Conservation (phyloP, 2,113 vertebrate species). For the Pimephales promelas region DNA sequence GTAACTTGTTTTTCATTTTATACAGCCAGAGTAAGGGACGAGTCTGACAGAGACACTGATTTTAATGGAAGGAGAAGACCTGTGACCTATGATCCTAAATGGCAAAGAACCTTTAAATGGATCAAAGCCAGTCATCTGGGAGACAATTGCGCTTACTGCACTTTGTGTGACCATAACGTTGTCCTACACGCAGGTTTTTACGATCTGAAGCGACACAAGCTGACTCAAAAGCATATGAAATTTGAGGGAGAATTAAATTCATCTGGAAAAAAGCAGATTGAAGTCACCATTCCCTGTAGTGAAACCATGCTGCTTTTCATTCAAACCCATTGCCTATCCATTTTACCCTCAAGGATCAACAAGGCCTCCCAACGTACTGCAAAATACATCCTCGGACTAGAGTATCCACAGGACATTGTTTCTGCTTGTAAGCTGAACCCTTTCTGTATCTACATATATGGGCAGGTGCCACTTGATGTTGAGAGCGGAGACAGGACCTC, state of each 20-base stretch:
- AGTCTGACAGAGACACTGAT: slow-evolving; percentile 50
- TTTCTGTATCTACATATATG: slow-evolving; percentile 73
- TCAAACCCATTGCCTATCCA: slow-evolving; percentile 55
- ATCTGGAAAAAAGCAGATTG: background rate
- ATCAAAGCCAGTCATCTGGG: slow-evolving; percentile 62
- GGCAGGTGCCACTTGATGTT: slow-evolving; percentile 56
- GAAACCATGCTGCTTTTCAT: slow-evolving; percentile 66
- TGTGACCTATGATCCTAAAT: slow-evolving; percentile 58
- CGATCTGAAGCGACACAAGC: slow-evolving; percentile 67
- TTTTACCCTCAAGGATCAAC: slow-evolving; percentile 32
- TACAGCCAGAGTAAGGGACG: slow-evolving; percentile 45
- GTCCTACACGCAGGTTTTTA: slow-evolving; percentile 48
- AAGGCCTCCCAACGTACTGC: slow-evolving; percentile 50
- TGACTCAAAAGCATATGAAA: slow-evolving; percentile 59
- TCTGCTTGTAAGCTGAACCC: slow-evolving; percentile 66
- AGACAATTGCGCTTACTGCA: slow-evolving; percentile 66
- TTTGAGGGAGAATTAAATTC: rapidly evolving
- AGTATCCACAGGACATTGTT: slow-evolving; percentile 64
- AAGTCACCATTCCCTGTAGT: slow-evolving; percentile 54
- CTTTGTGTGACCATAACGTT: slow-evolving; percentile 64
- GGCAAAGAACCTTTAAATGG: slow-evolving; percentile 69
- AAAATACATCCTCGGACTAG: slow-evolving; percentile 60
- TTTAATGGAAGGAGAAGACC: background rate
- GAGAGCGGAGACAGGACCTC: slow-evolving; percentile 23
- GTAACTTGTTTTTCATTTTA: slow-evolving; percentile 42